Evolutionary conservation across 2,797 vertebrate genomes (phyloP).

Genomic region (Channa striata): DNA sequence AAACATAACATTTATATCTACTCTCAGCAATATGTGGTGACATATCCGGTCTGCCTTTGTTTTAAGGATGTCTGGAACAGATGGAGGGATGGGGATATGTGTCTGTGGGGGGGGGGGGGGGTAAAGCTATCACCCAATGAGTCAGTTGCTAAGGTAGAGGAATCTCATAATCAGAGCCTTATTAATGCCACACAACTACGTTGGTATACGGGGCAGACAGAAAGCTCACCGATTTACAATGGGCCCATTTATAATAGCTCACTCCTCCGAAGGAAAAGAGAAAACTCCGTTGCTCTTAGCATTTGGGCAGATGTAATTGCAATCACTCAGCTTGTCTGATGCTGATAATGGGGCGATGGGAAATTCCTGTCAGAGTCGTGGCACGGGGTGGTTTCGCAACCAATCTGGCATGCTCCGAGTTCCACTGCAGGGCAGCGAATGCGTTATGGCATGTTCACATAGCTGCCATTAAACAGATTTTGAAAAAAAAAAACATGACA

Average conservation of each 20-base stretch:
- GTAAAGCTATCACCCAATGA: slow-evolving; percentile 70
- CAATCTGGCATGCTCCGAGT: slow-evolving; percentile 81
- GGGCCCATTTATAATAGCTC: slow-evolving; percentile 82
- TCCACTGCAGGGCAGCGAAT: slow-evolving; percentile 82
- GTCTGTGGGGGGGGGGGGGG: slow-evolving; percentile 19
- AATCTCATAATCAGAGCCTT: slow-evolving; percentile 84
- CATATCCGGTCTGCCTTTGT: slow-evolving; percentile 15
- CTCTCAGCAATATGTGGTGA: background rate
- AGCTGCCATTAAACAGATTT: slow-evolving; percentile 86
- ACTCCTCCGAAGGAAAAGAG: slow-evolving; percentile 70
- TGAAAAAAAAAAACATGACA: slow-evolving; percentile 64
- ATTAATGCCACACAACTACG: slow-evolving; percentile 78
- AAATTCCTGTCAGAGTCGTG: slow-evolving; percentile 87
- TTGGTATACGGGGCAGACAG: slow-evolving; percentile 80
- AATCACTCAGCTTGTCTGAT: slow-evolving; percentile 90
- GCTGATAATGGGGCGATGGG: slow-evolving; percentile 89
- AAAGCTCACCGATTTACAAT: slow-evolving; percentile 80
- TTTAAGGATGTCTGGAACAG: slow-evolving; percentile 28
- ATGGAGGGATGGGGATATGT: slow-evolving; percentile 32
- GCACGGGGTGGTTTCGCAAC: slow-evolving; percentile 84
- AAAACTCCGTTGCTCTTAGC: slow-evolving; percentile 83
- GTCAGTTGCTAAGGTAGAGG: slow-evolving; percentile 74
- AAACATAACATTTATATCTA: background rate
- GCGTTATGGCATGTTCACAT: slow-evolving; percentile 83
- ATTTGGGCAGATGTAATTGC: slow-evolving; percentile 89